Evolutionary conservation across 1,140 invertebrate species (phyloP).

Genomic region (Centruroides sculpturatus): DNA sequence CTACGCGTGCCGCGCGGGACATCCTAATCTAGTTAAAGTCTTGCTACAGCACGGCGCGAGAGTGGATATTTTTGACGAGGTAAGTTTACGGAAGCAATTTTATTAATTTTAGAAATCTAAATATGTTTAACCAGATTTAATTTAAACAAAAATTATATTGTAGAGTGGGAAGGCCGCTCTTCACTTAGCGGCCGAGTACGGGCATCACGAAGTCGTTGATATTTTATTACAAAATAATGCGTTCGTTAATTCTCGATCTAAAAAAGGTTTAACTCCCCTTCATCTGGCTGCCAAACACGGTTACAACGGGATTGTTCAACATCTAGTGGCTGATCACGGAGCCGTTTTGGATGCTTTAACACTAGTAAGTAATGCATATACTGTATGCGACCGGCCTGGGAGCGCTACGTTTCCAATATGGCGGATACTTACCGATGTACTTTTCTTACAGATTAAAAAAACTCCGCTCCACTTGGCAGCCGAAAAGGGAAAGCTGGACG

Average conservation of each 20-base stretch:
- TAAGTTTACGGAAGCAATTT: slow-evolving; percentile 27
- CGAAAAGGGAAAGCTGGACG: slow-evolving; percentile 84
- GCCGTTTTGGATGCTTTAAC: slow-evolving; percentile 91
- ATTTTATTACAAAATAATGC: slow-evolving; percentile 90
- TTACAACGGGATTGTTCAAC: slow-evolving; percentile 70
- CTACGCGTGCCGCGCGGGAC: slow-evolving; percentile 57
- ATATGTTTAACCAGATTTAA: background rate
- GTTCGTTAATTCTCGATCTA: slow-evolving; percentile 78
- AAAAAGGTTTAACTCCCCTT: slow-evolving; percentile 56
- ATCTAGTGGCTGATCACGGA: slow-evolving; percentile 82
- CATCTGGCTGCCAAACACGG: slow-evolving; percentile 83
- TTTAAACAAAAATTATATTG: slow-evolving; percentile 7
- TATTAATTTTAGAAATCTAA: background rate
- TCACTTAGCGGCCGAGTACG: slow-evolving; percentile 87
- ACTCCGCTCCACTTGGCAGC: slow-evolving; percentile 50
- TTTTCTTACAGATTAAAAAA: slow-evolving; percentile 32
- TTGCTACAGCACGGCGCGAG: slow-evolving; percentile 60
- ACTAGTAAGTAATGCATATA: slow-evolving; percentile 37
- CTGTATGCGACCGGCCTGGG: too few relatives aligned
- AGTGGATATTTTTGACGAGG: slow-evolving; percentile 96
- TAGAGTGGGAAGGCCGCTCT: slow-evolving; percentile 70
- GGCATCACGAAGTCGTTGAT: slow-evolving; percentile 79
- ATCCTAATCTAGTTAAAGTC: slow-evolving; percentile 40
- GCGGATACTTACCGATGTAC: slow-evolving; percentile 49
- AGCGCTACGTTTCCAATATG: too few relatives aligned